Evolutionary conservation across 2,113 vertebrate species (phyloP).

Genomic region (Gnathonemus echidnorhynchus): DNA sequence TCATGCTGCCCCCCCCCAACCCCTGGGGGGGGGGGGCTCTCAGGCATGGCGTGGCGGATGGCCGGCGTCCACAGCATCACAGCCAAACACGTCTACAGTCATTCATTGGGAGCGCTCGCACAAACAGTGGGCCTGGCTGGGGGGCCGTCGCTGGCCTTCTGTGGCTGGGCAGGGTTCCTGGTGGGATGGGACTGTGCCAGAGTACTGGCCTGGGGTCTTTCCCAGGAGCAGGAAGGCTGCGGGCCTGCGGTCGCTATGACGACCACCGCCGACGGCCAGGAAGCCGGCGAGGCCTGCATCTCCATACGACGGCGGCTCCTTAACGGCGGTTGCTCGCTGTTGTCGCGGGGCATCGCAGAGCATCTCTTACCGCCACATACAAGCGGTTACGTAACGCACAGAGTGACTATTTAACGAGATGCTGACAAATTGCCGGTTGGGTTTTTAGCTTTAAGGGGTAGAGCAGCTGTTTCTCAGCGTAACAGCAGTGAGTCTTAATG

Average conservation of each 20-base stretch:
- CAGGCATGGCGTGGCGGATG: not conserved
- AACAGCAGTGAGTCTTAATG: conserved; percentile 23
- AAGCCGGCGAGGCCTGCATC: not conserved
- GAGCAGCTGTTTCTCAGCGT: not conserved
- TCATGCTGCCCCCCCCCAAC: not conserved
- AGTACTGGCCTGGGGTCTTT: conserved; percentile 11
- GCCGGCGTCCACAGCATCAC: not conserved
- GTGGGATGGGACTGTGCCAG: conserved; percentile 17
- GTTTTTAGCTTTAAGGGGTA: not conserved
- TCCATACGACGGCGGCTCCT: not conserved
- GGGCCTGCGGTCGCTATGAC: conserved; percentile 25
- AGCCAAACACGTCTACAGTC: not conserved
- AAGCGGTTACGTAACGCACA: not conserved
- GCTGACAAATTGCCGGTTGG: not conserved
- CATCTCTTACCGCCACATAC: not conserved
- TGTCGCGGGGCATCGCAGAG: not conserved
- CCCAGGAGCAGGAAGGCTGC: conserved; percentile 24
- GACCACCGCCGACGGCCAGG: conserved; percentile 16
- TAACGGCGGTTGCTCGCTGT: not conserved
- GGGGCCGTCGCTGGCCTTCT: not conserved
- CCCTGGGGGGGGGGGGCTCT: not conserved
- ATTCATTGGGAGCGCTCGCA: not conserved
- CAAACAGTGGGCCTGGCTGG: not conserved
- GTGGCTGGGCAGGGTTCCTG: conserved; percentile 22
- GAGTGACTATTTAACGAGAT: not conserved